These are phyloP conservation scores for Troides helena DNA, from an alignment of 2,888 invertebrate genomes.

Conservation along the genomic window DNA sequence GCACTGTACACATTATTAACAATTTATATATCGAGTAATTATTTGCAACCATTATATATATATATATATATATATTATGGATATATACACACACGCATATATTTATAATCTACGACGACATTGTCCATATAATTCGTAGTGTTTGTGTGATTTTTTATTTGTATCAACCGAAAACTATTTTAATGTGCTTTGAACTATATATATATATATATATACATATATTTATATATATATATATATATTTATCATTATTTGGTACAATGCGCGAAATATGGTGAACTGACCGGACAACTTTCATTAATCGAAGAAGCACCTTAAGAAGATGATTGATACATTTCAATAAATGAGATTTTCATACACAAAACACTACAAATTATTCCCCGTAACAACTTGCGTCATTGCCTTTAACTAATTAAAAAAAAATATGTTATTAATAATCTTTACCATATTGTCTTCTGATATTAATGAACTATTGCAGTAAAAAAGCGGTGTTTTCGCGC, in stretches of 20 bases:
- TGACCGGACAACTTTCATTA: too few relatives aligned
- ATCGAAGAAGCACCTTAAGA: too few relatives aligned
- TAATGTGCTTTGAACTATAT: too few relatives aligned
- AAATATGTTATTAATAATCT: conserved; percentile 43
- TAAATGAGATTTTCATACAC: neutral
- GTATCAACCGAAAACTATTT: neutral
- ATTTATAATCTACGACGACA: conserved; percentile 3
- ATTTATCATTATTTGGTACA: too few relatives aligned
- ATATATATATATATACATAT: too few relatives aligned
- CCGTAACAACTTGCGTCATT: conserved; percentile 44
- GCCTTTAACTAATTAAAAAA: conserved; percentile 47
- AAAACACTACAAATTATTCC: conserved; percentile 38
- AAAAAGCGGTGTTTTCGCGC: conserved; percentile 44
- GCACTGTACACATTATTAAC: conserved; percentile 64
- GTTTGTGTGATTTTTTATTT: neutral
- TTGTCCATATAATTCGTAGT: conserved; percentile 16
- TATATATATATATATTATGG: conserved; percentile 2
- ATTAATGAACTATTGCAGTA: conserved; percentile 44
- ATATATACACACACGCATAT: neutral
- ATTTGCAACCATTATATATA: conserved; percentile 18
- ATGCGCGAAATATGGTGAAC: too few relatives aligned
- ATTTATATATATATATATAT: too few relatives aligned
- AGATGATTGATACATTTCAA: too few relatives aligned
- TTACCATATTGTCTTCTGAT: conserved; percentile 66
- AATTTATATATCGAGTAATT: conserved; percentile 42